Percentiles rank a stretch among this genome's conserved stretches.
Conservation (phyloP, 2,888 invertebrate species). For the Dascillus cervinus region DNA sequence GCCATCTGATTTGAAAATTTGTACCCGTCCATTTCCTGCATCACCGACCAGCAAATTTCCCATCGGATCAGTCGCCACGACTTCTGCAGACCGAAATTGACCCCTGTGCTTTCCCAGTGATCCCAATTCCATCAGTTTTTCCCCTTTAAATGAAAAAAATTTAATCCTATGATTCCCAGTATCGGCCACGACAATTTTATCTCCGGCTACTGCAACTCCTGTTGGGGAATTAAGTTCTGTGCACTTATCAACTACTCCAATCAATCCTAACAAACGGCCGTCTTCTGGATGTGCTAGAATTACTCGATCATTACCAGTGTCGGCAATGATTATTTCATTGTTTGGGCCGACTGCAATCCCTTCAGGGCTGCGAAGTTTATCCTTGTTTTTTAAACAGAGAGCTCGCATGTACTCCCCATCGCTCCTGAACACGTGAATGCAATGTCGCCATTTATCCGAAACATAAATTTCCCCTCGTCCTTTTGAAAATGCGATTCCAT, state of each 20-base stretch:
- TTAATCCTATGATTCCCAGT: slow-evolving; percentile 62
- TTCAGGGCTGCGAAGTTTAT: slow-evolving; percentile 63
- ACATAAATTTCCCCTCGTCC: slow-evolving; percentile 52
- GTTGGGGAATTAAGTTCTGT: slow-evolving; percentile 65
- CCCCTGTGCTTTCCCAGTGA: slow-evolving; percentile 58
- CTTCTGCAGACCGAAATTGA: slow-evolving; percentile 67
- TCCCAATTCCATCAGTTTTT: slow-evolving; percentile 56
- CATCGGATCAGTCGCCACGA: slow-evolving; percentile 60
- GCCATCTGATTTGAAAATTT: slow-evolving; percentile 66
- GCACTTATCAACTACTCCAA: slow-evolving; percentile 48
- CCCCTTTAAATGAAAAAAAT: slow-evolving; percentile 49
- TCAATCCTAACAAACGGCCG: slow-evolving; percentile 53
- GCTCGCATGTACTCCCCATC: slow-evolving; percentile 52
- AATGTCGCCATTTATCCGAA: slow-evolving; percentile 62
- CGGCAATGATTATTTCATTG: slow-evolving; percentile 61
- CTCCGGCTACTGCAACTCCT: slow-evolving; percentile 55
- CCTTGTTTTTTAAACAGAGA: slow-evolving; percentile 60
- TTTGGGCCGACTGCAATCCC: slow-evolving; percentile 55
- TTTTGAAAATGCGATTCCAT: slow-evolving; percentile 53
- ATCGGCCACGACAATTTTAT: slow-evolving; percentile 52
- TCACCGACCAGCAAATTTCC: slow-evolving; percentile 74
- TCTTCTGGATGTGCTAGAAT: slow-evolving; percentile 50
- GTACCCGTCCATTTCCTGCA: slow-evolving; percentile 67
- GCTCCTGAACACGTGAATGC: slow-evolving; percentile 59
- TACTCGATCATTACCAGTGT: slow-evolving; percentile 70